Evolutionary conservation across 1,140 invertebrate genomes (phyloP), one percentile per base, ranked within the genome.

Genomic region (Battus philenor): DNA sequence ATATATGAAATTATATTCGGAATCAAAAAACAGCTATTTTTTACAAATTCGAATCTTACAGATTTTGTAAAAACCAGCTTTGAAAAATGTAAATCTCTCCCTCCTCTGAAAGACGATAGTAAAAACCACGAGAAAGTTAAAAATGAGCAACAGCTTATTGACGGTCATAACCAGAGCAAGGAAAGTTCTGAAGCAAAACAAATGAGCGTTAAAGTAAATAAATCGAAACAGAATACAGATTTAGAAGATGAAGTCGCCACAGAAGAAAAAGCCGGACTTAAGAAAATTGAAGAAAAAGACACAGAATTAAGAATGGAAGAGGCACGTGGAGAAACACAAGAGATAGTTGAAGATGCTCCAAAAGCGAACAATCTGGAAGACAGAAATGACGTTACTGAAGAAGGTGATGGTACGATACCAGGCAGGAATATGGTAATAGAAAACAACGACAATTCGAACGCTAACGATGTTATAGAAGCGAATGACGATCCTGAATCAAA

Each of bases 11-110:
- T n/a, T n/a, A n/a, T n/a, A n/a, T n/a, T n/a, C n/a, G n/a, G n/a
- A n/a, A n/a, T n/a, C n/a, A 12, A 13, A 10, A 48, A 6, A 30
- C n/a, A n/a, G n/a, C n/a, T n/a, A n/a, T n/a, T n/a, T n/a, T n/a
- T n/a, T n/a, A n/a, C n/a, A n/a, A n/a, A n/a, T n/a, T n/a, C n/a
- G n/a, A n/a, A n/a, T n/a, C 8, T 63, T 68, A 43, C 44, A 68
- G 64, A 54, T 47, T 68, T 46, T 24, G 20, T 26, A n/a, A 60
- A 60, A 48, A 54, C 49, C 4, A 22, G 34, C 17, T n/a, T 39
- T 6, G 22, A 30, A 24, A 45, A 48, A 32, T 66, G 59, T 34
- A 9, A 41, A 17, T 32, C 45, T 38, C 36, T 63, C 16, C 52
- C 54, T 1, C 11, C 39, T 1, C 10, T 20, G 7, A 39, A 13